phyloP scores from a whole-genome alignment of 2,797 vertebrate species.

The Mareca strepera region DNA sequence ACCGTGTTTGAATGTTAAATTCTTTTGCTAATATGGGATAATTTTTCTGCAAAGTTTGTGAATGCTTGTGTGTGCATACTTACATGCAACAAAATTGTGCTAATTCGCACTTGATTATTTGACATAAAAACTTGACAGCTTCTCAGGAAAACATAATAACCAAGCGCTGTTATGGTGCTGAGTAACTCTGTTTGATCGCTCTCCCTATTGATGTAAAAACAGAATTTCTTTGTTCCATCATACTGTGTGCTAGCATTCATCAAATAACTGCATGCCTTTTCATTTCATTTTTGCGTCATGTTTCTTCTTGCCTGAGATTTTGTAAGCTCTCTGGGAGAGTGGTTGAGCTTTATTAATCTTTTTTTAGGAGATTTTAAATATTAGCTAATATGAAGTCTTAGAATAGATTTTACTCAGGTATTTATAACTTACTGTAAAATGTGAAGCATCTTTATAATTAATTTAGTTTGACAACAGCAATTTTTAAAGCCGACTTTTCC shows the following conservation, averaged over 20 bases:
- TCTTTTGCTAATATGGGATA: background rate
- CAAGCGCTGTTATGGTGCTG: background rate
- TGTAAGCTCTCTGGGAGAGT: background rate
- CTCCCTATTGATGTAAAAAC: slow-evolving; percentile 37
- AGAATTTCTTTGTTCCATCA: slow-evolving; percentile 39
- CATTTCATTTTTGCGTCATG: background rate
- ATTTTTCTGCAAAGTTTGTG: background rate
- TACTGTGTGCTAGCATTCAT: slow-evolving; percentile 29
- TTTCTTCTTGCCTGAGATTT: background rate
- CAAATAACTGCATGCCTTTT: background rate
- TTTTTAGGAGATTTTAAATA: background rate
- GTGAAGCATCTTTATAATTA: background rate
- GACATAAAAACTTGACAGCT: background rate
- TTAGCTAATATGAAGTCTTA: background rate
- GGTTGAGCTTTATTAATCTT: background rate
- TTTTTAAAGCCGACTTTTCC: background rate
- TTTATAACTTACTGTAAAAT: background rate
- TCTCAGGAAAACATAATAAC: slow-evolving; percentile 6
- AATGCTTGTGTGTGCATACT: background rate
- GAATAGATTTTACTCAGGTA: too few relatives aligned
- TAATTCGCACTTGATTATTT: background rate
- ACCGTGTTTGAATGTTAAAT: background rate
- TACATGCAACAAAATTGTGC: background rate
- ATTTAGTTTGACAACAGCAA: too few relatives aligned
- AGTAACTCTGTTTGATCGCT: background rate